phyloP scores from a whole-genome alignment of 2,797 vertebrate species.

The Scomberomorus guttatus region DNA sequence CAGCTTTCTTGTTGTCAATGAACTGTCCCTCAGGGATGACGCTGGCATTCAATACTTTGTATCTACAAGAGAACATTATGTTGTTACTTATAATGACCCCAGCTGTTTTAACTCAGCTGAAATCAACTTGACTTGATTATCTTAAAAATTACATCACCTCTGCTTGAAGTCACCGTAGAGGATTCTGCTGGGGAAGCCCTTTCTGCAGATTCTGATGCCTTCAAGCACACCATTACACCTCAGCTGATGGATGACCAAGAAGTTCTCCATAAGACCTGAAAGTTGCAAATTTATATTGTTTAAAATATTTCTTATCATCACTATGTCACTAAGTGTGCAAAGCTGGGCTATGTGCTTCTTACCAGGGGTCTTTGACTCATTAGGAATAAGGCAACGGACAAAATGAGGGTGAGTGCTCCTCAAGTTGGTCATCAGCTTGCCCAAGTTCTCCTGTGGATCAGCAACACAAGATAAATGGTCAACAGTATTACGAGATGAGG shows the following conservation, averaged over 20 bases:
- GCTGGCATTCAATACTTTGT: constrained; percentile 89
- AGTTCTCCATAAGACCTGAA: constrained; percentile 86
- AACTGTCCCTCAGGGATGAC: constrained; percentile 90
- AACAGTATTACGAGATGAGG: not conserved
- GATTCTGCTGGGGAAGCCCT: constrained; percentile 92
- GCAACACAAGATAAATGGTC: not conserved
- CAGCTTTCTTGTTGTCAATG: constrained; percentile 74
- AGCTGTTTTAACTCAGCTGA: not conserved
- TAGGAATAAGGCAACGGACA: constrained; percentile 90
- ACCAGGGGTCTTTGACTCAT: constrained; percentile 89
- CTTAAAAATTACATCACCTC: constrained; percentile 73
- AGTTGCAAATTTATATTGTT: not conserved
- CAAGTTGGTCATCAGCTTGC: constrained; percentile 77
- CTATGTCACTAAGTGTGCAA: not conserved
- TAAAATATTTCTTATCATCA: too few species aligned
- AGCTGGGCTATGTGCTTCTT: not conserved
- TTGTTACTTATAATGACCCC: not conserved
- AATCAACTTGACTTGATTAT: not conserved
- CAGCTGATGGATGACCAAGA: constrained; percentile 92
- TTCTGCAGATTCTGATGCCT: constrained; percentile 86
- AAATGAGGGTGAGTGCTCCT: constrained; percentile 90
- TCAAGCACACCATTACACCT: constrained; percentile 92
- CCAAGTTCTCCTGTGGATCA: not conserved
- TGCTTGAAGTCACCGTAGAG: constrained; percentile 91
- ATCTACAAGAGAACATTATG: constrained; percentile 66